A percentile compares a stretch with the other conserved stretches of the same genome.
These are phyloP conservation scores for Steinernema hermaphroditum DNA, from an alignment of 2,888 invertebrate species.

Conservation along the genomic window DNA sequence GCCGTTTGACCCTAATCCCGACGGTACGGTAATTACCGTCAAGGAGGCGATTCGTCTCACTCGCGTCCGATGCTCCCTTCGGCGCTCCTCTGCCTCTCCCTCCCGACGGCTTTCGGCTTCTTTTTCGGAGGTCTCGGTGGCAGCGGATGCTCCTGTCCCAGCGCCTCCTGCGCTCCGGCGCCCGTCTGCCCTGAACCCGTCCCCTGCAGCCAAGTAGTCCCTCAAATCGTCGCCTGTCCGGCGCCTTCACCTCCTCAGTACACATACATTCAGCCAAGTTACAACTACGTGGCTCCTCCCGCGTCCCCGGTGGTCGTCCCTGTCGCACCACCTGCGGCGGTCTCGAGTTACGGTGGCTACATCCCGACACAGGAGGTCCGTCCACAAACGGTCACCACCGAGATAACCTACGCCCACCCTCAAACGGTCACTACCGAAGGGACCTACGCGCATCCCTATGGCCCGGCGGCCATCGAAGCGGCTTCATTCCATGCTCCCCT, in stretches of 20 bases:
- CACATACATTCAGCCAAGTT: neutral
- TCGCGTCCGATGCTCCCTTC: neutral
- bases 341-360: too few relatives aligned
- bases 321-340: neutral
- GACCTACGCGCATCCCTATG: neutral
- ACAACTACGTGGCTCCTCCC: neutral
- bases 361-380: too few relatives aligned
- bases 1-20: conserved; percentile 20
- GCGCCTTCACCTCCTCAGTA: too few relatives aligned
- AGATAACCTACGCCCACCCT: neutral
- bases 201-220: neutral
- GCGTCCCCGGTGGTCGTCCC: neutral
- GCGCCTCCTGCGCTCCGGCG: neutral
- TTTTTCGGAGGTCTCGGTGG: conserved; percentile 11
- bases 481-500: neutral
- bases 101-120: neutral
- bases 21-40: neutral
- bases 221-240: neutral
- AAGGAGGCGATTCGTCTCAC: neutral
- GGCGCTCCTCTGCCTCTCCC: neutral
- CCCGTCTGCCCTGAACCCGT: neutral
- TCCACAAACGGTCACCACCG: too few relatives aligned
- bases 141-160: neutral
- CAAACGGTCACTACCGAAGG: conserved; percentile 8
- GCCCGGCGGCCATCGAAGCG: neutral